Base-by-base conservation (phyloP, 2,113 vertebrate species). In the Gila orcuttii region DNA sequence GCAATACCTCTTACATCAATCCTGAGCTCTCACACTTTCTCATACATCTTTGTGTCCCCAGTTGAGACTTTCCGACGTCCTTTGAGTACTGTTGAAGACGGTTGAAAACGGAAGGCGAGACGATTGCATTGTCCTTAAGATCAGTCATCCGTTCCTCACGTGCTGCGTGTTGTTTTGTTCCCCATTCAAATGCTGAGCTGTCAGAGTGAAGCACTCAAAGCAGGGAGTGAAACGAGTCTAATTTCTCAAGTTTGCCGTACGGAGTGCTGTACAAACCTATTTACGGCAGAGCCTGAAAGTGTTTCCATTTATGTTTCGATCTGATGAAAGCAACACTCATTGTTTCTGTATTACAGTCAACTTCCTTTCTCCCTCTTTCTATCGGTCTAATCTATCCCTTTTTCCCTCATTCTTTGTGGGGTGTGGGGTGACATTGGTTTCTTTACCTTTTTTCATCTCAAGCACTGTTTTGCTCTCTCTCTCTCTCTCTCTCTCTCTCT, bases 121-220 rank as follows among this genome's bases (percentile, higher is more conserved):
- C 19, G 36, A 83, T 76, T 25, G 31, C 75, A 83, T 62, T 84
- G 60, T 76, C 76, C 50, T 2, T 52, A 15, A n/a, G 85, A 36
- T 88, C 85, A 88, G 68, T 81, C 59, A 75, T 84, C 69, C 60
- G 10, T 68, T 25, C 59, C 66, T 80, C 55, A 79, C 66, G 17
- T 84, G 86, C 82, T 39, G 76, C 28, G 71, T 64, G 64, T 84
- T 86, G 86, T 87, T 78, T 82, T 85, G 79, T 68, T 87, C 50
- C 28, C n/a, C 57, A 55, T 39, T 82, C 59, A 81, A 85, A 82
- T 75, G 33, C 77, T 84, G 64, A 59, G 71, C 64, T 87, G 75
- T 87, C 79, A 79, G 86, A 28, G 64, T 42, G 31, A 77, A 36
- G 60, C 23, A 33, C n/a, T 52, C n/a, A 2, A 79, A 69, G 62